Conservation (phyloP, 2,888 invertebrate genomes). For the Pilophorus perplexus region DNA sequence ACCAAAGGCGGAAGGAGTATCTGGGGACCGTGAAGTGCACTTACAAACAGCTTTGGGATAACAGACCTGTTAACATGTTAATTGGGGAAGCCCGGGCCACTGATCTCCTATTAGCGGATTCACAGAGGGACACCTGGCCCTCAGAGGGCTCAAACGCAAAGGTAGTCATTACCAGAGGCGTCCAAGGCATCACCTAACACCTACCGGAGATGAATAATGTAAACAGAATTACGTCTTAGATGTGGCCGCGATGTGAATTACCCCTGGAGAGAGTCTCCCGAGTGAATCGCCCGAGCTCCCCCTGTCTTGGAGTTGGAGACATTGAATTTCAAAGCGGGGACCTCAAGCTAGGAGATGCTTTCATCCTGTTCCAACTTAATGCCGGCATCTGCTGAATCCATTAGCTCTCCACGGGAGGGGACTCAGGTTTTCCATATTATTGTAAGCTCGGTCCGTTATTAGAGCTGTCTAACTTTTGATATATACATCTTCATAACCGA, state of each 20-base stretch:
- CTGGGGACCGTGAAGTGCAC: too few relatives aligned
- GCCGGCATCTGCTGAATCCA: constrained; percentile 43
- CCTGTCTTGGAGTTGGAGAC: constrained; percentile 13
- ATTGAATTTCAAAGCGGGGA: constrained; percentile 31
- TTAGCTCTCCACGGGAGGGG: constrained; percentile 15
- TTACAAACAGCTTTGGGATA: too few relatives aligned
- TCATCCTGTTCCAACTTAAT: constrained; percentile 38
- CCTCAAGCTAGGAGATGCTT: constrained; percentile 10
- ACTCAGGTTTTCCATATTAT: constrained; percentile 41
- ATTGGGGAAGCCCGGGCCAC: constrained; percentile 4
- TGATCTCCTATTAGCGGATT: constrained; percentile 27
- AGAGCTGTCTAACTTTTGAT: constrained; percentile 42
- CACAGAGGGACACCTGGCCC: too few relatives aligned
- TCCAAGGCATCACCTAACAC: constrained; percentile 29
- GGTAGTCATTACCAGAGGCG: constrained; percentile 13
- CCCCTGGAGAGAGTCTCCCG: background rate
- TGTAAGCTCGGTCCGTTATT: constrained; percentile 36
- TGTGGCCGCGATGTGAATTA: constrained; percentile 33
- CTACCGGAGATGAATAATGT: constrained; percentile 40
- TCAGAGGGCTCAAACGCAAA: background rate
- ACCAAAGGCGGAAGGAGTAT: too few relatives aligned
- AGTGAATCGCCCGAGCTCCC: background rate
- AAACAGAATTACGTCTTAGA: constrained; percentile 41
- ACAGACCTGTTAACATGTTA: constrained; percentile 31
- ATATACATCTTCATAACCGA: constrained; percentile 38